phyloP scores from a whole-genome alignment of 2,113 vertebrate species.

The Prochilodus magdalenae region DNA sequence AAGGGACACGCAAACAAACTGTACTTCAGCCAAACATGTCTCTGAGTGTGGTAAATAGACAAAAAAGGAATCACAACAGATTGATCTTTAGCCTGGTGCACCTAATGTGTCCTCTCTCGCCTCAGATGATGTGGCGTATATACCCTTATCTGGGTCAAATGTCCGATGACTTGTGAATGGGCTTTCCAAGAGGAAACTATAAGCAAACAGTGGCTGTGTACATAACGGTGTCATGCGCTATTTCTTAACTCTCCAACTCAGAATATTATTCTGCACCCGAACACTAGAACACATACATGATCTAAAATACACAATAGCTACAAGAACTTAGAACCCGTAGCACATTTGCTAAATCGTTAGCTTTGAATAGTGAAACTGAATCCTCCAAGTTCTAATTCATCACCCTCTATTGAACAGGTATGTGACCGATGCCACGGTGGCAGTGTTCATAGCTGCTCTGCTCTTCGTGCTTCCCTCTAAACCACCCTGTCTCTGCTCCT shows the following conservation, averaged over 20 bases:
- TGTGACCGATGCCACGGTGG: conserved; percentile 85
- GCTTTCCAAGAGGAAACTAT: conserved; percentile 37
- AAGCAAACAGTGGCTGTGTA: conserved; percentile 35
- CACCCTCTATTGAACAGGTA: conserved; percentile 73
- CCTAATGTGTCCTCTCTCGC: conserved; percentile 18
- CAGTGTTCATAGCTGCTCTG: conserved; percentile 81
- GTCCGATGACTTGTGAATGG: conserved; percentile 48
- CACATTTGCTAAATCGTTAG: background rate
- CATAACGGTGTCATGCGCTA: background rate
- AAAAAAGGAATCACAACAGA: conserved; percentile 36
- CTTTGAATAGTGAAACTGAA: background rate
- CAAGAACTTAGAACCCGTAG: background rate
- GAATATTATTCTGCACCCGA: background rate
- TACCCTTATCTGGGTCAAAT: conserved; percentile 48
- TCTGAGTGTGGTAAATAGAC: conserved; percentile 19
- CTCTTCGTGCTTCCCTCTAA: conserved; percentile 89
- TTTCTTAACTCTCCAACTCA: background rate
- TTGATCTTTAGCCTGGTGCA: conserved; percentile 25
- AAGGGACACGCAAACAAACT: background rate
- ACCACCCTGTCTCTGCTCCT: conserved; percentile 77
- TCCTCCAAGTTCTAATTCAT: conserved; percentile 6
- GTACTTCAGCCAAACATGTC: background rate
- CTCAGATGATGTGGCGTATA: conserved; percentile 23
- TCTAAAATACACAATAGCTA: no score
- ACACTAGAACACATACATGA: no score